Conservation (phyloP, 2,888 invertebrate genomes). For the Dexiosoma caninum region DNA sequence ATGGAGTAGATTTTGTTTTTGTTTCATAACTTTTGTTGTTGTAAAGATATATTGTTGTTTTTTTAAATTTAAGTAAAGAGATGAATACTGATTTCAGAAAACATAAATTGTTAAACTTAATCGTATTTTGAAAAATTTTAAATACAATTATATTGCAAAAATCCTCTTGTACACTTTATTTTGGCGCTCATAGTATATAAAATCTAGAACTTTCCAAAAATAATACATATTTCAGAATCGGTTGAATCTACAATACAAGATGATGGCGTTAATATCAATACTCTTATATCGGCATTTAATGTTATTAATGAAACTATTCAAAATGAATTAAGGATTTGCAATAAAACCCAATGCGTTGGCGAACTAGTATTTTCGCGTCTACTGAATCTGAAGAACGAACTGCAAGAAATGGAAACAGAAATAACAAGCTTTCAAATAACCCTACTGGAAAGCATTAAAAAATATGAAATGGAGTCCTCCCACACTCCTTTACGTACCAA, state of each 20-base stretch:
- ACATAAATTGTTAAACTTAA: too few relatives aligned
- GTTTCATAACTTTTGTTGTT: too few relatives aligned
- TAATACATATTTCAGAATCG: conserved; percentile 35
- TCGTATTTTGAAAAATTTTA: too few relatives aligned
- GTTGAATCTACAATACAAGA: conserved; percentile 32
- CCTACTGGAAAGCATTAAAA: conserved; percentile 63
- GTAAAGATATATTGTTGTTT: too few relatives aligned
- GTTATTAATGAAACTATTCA: conserved; percentile 68
- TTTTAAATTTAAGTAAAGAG: too few relatives aligned
- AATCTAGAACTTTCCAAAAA: too few relatives aligned
- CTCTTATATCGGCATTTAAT: conserved; percentile 69
- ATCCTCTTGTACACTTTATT: too few relatives aligned
- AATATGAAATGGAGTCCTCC: conserved; percentile 23
- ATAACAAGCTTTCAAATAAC: conserved; percentile 68
- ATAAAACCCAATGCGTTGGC: conserved; percentile 69
- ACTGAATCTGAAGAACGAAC: conserved; percentile 66
- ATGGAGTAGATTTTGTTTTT: too few relatives aligned
- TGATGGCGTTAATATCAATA: conserved; percentile 65
- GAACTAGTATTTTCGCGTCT: conserved; percentile 69
- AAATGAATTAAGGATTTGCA: conserved; percentile 67
- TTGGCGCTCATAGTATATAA: too few relatives aligned
- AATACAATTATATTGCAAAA: too few relatives aligned
- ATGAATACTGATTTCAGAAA: too few relatives aligned
- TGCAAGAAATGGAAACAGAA: conserved; percentile 70
- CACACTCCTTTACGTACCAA: conserved; percentile 55